Evolutionary conservation across 2,113 vertebrate genomes (phyloP).

Genomic region (Notothenia coriiceps): DNA sequence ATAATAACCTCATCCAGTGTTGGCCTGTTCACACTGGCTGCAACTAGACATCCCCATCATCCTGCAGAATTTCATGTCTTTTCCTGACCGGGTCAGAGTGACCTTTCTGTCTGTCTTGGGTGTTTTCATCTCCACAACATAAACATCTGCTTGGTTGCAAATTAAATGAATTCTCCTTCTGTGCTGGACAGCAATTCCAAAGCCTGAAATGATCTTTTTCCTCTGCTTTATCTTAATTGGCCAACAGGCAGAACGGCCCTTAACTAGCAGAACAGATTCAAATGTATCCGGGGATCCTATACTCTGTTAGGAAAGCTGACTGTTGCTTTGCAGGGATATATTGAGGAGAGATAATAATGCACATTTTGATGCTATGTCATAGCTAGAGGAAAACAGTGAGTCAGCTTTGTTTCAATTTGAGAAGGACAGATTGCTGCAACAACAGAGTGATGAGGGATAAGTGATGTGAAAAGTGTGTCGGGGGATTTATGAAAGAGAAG

Average conservation of each 20-base stretch:
- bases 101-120: conserved; percentile 31
- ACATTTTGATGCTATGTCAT: conserved; percentile 47
- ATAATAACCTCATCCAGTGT: conserved; percentile 28
- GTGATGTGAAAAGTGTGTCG: conserved; percentile 25
- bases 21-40: conserved; percentile 3
- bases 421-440: conserved; percentile 22
- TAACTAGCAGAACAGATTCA: conserved; percentile 55
- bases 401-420: conserved; percentile 28
- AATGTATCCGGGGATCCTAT: conserved; percentile 32
- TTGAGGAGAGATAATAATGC: conserved; percentile 38
- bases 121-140: conserved; percentile 21
- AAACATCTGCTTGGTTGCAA: conserved; percentile 41
- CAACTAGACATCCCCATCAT: background rate
- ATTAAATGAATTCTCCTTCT: conserved; percentile 32
- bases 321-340: conserved; percentile 37
- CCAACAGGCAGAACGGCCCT: conserved; percentile 37
- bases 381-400: conserved; percentile 33
- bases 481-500: conserved; percentile 36
- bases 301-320: conserved; percentile 46
- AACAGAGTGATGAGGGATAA: conserved; percentile 30
- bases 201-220: conserved; percentile 54
- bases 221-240: conserved; percentile 71
- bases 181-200: conserved; percentile 22
- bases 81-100: conserved; percentile 31
- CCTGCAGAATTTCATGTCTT: conserved; percentile 23